Base-by-base conservation (phyloP, 2,113 vertebrate species). In the Recurvirostra avosetta region DNA sequence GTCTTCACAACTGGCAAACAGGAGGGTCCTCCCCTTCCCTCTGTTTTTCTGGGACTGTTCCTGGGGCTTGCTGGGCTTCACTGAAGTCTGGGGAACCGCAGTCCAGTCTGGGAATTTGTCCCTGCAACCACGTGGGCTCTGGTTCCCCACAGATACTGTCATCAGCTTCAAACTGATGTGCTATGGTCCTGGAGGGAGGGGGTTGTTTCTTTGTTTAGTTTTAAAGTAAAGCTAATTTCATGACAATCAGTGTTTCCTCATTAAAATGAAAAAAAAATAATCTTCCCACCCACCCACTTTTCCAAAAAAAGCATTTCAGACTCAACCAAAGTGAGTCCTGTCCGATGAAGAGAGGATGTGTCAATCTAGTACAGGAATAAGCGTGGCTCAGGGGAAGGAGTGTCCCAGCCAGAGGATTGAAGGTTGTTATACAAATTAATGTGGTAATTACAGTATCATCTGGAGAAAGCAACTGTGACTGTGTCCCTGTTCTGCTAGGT, bases 361-460 rank as follows among this genome's bases (percentile, higher is more conserved):
- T 92, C 81, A 91, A 62, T 88, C 74, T 86, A 72, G 58, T 58
- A 59, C 41, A 93, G 85, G 81, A 94, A 34, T 92, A 94, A 93
- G 81, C 77, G 78, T 92, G 81, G 67, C 95, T 94, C 82, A 93
- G 66, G 85, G 93, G 92, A 94, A 95, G 59, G 20, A 93, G 47
- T 73, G 78, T 88, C 90, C 88, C 96, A 90, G 94, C 20, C 77
- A 88, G 93, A 96, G 87, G 90, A 95, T 32, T 93, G 96, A 95
- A 96, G 81, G 93, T 94, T 96, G 94, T 95, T 96, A 88, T 93
- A 94, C 94, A 97, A 96, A 97, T 97, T 96, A 96, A 95, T 96
- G 87, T 93, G 87, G 90, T 97, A 96, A 96, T 96, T 96, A 96
- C 92, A 94, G 81, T 93, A 97, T 96, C 90, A 93, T 96, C 92